These are phyloP conservation scores for Synergus gifuensis DNA, from an alignment of 2,888 invertebrate genomes.

Conservation along the genomic window DNA sequence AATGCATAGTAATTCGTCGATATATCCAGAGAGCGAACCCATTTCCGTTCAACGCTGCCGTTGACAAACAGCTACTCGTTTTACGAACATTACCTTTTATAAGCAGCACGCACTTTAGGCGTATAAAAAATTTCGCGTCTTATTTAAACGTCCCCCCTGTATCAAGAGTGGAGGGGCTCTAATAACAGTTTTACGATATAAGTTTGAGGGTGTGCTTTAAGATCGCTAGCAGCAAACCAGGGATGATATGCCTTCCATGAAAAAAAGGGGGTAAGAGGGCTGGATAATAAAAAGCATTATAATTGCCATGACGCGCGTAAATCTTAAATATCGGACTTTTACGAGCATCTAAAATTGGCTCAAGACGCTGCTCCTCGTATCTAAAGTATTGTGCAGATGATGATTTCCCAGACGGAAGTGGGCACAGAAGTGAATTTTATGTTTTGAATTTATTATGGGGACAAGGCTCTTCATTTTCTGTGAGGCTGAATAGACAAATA, in stretches of 20 bases:
- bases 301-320: slow-evolving; percentile 75
- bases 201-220: slow-evolving; percentile 72
- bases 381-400: slow-evolving; percentile 47
- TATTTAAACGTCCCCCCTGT: slow-evolving; percentile 72
- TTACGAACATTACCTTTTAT: slow-evolving; percentile 61
- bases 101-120: slow-evolving; percentile 61
- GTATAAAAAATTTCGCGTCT: slow-evolving; percentile 72
- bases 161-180: slow-evolving; percentile 60
- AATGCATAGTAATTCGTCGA: slow-evolving; percentile 5
- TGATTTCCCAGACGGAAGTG: not conserved
- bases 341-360: slow-evolving; percentile 74
- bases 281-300: slow-evolving; percentile 75
- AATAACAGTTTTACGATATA: slow-evolving; percentile 77
- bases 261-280: slow-evolving; percentile 58
- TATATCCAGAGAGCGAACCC: slow-evolving; percentile 15
- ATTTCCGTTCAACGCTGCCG: slow-evolving; percentile 37
- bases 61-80: slow-evolving; percentile 53
- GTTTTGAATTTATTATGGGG: not conserved
- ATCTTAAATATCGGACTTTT: slow-evolving; percentile 75
- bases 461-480: not conserved
- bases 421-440: not conserved
- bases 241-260: slow-evolving; percentile 49
- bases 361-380: slow-evolving; percentile 65
- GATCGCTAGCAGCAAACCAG: slow-evolving; percentile 62
- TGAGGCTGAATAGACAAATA: not conserved